phyloP scores from a whole-genome alignment of 2,888 invertebrate genomes.

The Limnephilus lunatus region DNA sequence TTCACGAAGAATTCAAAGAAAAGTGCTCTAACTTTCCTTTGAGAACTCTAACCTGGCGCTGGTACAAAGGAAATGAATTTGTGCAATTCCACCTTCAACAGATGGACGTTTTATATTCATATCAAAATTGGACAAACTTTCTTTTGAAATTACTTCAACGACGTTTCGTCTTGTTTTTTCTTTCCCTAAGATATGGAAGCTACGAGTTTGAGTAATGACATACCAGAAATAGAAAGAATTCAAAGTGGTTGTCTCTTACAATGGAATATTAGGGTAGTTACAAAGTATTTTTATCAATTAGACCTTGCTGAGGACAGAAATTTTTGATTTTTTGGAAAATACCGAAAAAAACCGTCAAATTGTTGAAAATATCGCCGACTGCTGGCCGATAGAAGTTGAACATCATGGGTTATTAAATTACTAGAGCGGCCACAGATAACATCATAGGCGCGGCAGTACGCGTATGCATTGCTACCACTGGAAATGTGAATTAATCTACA shows the following conservation, averaged over 20 bases:
- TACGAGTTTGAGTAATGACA: neutral
- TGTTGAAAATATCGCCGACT: no score
- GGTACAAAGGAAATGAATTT: slow-evolving; percentile 47
- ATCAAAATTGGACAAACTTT: slow-evolving; percentile 18
- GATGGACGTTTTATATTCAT: slow-evolving; percentile 16
- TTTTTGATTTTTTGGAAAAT: no score
- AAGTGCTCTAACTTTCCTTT: slow-evolving; percentile 25
- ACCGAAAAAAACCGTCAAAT: no score
- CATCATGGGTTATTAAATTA: no score
- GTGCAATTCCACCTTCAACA: slow-evolving; percentile 26
- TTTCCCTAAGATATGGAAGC: neutral
- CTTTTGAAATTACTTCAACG: neutral
- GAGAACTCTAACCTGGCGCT: slow-evolving; percentile 31
- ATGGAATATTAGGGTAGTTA: no score
- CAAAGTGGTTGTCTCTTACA: neutral
- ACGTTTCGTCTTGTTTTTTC: neutral
- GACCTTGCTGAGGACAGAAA: no score
- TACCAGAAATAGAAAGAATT: neutral
- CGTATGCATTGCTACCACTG: no score
- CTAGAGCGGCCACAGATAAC: no score
- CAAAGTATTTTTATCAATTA: no score
- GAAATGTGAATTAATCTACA: no score
- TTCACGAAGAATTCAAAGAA: slow-evolving; percentile 39
- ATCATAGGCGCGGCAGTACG: no score
- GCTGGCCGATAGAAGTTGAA: no score